Conservation (phyloP, 2,113 vertebrate species). For the Madoqua kirkii region DNA sequence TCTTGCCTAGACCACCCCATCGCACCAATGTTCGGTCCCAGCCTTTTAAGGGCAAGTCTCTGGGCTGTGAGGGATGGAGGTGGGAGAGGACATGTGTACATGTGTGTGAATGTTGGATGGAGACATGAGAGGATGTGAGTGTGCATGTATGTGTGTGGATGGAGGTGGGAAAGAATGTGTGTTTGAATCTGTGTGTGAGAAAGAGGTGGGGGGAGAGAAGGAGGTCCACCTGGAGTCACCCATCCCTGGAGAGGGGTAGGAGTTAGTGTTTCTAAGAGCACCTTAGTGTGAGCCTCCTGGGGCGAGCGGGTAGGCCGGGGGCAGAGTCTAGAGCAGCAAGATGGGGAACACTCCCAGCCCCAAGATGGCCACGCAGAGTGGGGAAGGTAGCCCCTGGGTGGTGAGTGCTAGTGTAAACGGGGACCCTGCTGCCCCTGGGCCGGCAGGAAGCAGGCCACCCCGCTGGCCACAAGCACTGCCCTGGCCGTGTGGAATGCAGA, state of each 20-base stretch:
- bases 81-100: background rate
- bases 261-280: constrained; percentile 73
- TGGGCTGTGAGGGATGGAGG: background rate
- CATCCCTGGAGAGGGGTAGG: background rate
- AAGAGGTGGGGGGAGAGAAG: background rate
- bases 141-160: background rate
- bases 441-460: background rate
- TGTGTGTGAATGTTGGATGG: background rate
- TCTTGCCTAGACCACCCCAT: background rate
- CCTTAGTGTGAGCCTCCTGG: constrained; percentile 46
- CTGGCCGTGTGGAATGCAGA: constrained; percentile 34
- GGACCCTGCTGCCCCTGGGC: background rate
- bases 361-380: background rate
- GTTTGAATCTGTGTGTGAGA: background rate
- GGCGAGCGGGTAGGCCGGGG: background rate
- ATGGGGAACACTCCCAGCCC: background rate
- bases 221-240: background rate
- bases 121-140: background rate
- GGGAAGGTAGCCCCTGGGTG: background rate
- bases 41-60: background rate
- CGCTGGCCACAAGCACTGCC: constrained; percentile 40
- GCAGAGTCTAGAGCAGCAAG: background rate
- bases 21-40: background rate
- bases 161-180: background rate
- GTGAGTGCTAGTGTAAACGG: background rate